Conservation (phyloP, 2,797 vertebrate genomes). For the Myotis daubentonii region DNA sequence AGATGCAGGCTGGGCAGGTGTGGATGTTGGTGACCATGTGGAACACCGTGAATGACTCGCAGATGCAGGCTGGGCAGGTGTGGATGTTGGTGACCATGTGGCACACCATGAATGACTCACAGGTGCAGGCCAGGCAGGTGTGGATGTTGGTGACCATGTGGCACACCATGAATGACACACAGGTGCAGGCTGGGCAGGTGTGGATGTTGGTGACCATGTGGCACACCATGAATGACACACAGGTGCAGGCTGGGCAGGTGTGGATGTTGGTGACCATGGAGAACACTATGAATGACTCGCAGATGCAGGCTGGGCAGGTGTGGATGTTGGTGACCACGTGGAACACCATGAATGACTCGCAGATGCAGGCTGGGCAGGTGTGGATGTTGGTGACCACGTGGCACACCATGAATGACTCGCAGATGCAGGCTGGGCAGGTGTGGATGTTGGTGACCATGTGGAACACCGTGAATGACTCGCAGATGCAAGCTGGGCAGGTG, state of each 20-base stretch:
- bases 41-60: background rate
- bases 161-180: background rate
- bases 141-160: background rate
- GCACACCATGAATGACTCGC: background rate
- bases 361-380: no score
- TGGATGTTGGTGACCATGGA: background rate
- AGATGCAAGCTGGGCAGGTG: no score
- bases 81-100: background rate
- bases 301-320: background rate
- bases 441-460: background rate
- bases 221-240: background rate
- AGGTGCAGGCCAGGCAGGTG: no score
- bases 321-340: background rate
- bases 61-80: no score
- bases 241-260: no score
- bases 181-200: no score
- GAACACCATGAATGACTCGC: background rate
- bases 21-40: background rate
- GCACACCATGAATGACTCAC: background rate
- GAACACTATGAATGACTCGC: background rate
- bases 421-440: no score
- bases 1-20: background rate
- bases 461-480: background rate
- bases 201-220: background rate
- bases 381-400: background rate